These are phyloP conservation scores for Corydoras maculifer DNA, from an alignment of 2,113 vertebrate species.

Conservation along the genomic window DNA sequence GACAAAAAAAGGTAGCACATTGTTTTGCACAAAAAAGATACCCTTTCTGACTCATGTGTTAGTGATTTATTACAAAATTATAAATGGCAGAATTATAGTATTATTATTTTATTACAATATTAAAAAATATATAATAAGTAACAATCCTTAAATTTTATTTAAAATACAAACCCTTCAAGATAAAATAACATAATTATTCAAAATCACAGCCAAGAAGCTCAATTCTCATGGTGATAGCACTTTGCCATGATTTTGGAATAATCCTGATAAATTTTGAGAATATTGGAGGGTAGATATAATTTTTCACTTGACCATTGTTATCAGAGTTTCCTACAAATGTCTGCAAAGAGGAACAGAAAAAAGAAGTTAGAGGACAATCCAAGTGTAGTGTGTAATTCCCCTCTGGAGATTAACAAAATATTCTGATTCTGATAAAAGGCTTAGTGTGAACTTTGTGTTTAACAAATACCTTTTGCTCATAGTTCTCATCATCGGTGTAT, in stretches of 20 bases:
- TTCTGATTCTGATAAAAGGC: too few relatives aligned
- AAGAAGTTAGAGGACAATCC: neutral
- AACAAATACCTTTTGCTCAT: constrained; percentile 66
- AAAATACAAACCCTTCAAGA: neutral
- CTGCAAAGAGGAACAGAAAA: constrained; percentile 61
- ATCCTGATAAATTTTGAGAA: constrained; percentile 83
- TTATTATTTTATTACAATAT: too few relatives aligned
- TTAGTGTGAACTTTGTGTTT: neutral
- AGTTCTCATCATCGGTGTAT: constrained; percentile 65
- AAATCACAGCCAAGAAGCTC: constrained; percentile 88
- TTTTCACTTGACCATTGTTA: constrained; percentile 65
- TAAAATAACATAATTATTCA: constrained; percentile 50
- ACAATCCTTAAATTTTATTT: too few relatives aligned
- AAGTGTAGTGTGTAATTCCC: neutral
- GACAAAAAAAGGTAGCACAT: too few relatives aligned
- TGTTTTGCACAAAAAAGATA: too few relatives aligned
- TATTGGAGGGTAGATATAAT: constrained; percentile 85
- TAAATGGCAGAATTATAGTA: too few relatives aligned
- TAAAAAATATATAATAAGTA: too few relatives aligned
- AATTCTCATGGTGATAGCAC: constrained; percentile 79
- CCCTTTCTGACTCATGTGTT: too few relatives aligned
- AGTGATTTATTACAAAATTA: too few relatives aligned
- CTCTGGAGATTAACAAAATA: too few relatives aligned
- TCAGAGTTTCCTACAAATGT: constrained; percentile 78
- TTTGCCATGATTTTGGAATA: constrained; percentile 77